A percentile compares a stretch with the other conserved stretches of the same genome.
Evolutionary conservation across 1,140 invertebrate genomes (phyloP).

Genomic region (Luehdorfia chinensis): DNA sequence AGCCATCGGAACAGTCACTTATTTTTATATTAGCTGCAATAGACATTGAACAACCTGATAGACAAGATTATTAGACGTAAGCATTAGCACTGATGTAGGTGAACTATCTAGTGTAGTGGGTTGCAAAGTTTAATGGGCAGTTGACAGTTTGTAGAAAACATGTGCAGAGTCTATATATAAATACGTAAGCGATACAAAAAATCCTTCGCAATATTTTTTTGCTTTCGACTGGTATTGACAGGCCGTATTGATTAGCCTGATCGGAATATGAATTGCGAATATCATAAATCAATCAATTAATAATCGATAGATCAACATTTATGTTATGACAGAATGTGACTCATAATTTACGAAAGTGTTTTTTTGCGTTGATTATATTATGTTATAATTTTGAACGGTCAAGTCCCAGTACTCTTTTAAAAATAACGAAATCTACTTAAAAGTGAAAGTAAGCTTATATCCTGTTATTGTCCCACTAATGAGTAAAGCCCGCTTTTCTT

Average conservation of each 20-base stretch:
- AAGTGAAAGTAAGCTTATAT: no score
- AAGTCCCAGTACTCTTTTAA: no score
- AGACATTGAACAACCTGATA: no score
- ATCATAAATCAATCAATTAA: conserved; percentile 1
- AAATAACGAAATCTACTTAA: no score
- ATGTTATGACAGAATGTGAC: not conserved
- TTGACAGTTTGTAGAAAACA: conserved; percentile 1
- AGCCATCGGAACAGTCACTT: no score
- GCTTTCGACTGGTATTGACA: not conserved
- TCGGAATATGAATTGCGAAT: not conserved
- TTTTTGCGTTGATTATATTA: not conserved
- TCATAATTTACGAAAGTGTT: not conserved
- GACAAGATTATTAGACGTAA: not conserved
- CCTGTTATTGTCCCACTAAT: no score
- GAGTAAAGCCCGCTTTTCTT: no score
- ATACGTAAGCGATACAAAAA: not conserved
- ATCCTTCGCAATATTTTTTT: conserved; percentile 1
- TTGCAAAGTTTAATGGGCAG: not conserved
- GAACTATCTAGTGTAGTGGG: not conserved
- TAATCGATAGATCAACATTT: not conserved
- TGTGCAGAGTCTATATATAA: conserved; percentile 2
- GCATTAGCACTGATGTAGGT: conserved; percentile 2
- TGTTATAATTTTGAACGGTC: no score
- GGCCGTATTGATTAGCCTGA: not conserved
- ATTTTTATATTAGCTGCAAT: no score